These are phyloP conservation scores for Phlogophora meticulosa DNA, from an alignment of 2,888 invertebrate genomes.

Conservation along the genomic window DNA sequence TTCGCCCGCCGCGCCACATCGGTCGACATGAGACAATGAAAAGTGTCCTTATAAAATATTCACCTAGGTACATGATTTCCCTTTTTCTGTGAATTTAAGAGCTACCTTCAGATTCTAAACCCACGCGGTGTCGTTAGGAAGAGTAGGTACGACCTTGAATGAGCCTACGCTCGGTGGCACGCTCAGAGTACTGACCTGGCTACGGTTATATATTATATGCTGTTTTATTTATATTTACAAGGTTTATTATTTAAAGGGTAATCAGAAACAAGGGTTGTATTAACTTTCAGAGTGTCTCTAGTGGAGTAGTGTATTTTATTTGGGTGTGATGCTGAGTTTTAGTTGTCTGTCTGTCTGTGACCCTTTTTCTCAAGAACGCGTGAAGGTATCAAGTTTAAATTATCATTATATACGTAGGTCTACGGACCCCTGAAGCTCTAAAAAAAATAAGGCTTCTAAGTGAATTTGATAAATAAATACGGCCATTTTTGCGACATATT, in stretches of 20 bases:
- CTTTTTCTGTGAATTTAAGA: constrained; percentile 6
- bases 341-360: too few species aligned
- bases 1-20: too few species aligned
- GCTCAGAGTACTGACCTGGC: constrained; percentile 35
- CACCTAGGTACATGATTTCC: constrained; percentile 14
- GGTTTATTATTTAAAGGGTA: constrained; percentile 15
- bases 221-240: constrained; percentile 25
- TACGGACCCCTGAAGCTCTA: too few species aligned
- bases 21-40: too few species aligned
- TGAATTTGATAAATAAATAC: too few species aligned
- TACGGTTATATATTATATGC: constrained; percentile 2
- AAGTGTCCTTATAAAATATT: constrained; percentile 18
- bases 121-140: constrained; percentile 16
- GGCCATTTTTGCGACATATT: too few species aligned
- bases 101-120: not conserved
- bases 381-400: too few species aligned
- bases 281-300: not conserved
- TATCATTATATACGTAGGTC: too few species aligned
- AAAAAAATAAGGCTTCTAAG: too few species aligned
- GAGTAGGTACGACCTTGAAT: constrained; percentile 10
- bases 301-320: not conserved
- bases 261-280: not conserved
- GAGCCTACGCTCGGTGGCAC: not conserved
- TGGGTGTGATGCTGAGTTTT: not conserved
- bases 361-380: too few species aligned